Evolutionary conservation across 2,888 invertebrate species (phyloP).

Genomic region (Tetragnatha montana): DNA sequence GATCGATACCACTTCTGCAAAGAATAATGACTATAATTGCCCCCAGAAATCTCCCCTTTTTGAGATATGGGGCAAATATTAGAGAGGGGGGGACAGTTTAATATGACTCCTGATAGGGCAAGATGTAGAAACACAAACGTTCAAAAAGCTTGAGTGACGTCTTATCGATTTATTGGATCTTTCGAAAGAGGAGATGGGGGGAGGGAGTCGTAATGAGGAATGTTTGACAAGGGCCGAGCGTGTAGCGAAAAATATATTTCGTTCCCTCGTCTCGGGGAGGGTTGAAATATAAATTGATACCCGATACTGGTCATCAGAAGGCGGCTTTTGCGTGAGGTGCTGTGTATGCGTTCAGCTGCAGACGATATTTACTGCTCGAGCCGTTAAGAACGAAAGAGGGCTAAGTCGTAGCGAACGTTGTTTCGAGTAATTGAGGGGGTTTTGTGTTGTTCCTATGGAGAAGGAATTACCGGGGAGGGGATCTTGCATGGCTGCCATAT

Average conservation of each 20-base stretch:
- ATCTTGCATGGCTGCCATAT: no score
- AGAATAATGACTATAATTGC: conserved; percentile 38
- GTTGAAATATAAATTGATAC: conserved; percentile 56
- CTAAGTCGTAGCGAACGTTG: no score
- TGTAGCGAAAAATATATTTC: conserved; percentile 43
- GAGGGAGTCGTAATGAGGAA: conserved; percentile 31
- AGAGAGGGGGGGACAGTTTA: conserved; percentile 18
- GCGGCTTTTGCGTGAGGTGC: not conserved
- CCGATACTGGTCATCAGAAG: conserved; percentile 42
- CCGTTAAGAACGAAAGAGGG: not conserved
- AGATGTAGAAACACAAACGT: not conserved
- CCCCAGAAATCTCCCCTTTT: not conserved
- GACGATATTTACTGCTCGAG: conserved; percentile 10
- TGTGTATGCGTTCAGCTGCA: conserved; percentile 5
- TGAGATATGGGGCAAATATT: conserved; percentile 27
- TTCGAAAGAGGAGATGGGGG: not conserved
- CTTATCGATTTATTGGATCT: conserved; percentile 43
- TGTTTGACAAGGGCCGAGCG: conserved; percentile 42
- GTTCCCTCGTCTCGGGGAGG: not conserved
- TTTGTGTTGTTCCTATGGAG: no score
- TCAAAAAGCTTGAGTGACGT: conserved; percentile 25
- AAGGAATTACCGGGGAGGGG: no score
- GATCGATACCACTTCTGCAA: conserved; percentile 2
- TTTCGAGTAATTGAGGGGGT: not conserved
- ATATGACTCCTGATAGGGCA: conserved; percentile 16